A percentile compares a stretch with the other conserved stretches of the same genome.
These are phyloP conservation scores for Sminthopsis crassicaudata DNA, from an alignment of 2,113 vertebrate genomes.

Conservation along the genomic window DNA sequence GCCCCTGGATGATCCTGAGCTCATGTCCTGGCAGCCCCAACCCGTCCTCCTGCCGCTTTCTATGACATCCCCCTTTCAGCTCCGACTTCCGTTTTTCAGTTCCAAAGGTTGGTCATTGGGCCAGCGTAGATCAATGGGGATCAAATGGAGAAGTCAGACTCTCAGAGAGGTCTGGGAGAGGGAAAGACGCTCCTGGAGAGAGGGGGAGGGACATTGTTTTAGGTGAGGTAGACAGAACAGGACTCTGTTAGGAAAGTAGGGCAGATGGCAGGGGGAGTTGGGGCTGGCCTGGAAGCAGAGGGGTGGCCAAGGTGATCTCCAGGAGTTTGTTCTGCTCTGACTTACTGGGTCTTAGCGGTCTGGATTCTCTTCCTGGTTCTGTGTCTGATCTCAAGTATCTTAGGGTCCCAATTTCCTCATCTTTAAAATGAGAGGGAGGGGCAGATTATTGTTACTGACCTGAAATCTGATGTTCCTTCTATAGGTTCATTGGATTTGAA, in stretches of 20 bases:
- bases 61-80: background rate
- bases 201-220: background rate
- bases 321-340: background rate
- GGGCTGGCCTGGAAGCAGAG: background rate
- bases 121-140: background rate
- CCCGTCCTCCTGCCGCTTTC: background rate
- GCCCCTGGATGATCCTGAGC: background rate
- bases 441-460: no score
- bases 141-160: background rate
- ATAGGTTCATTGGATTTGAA: no score
- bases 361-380: background rate
- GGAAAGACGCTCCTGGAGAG: background rate
- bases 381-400: no score
- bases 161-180: background rate
- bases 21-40: background rate
- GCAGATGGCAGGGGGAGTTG: background rate
- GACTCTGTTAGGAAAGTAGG: background rate
- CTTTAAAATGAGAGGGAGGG: no score
- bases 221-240: background rate
- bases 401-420: no score
- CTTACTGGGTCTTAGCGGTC: background rate
- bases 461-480: no score
- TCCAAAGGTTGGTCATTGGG: background rate
- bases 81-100: background rate
- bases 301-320: background rate